Evolutionary conservation across 2,888 invertebrate genomes (phyloP), one percentile per base, ranked within the genome.

Genomic region (Erebia epiphron): DNA sequence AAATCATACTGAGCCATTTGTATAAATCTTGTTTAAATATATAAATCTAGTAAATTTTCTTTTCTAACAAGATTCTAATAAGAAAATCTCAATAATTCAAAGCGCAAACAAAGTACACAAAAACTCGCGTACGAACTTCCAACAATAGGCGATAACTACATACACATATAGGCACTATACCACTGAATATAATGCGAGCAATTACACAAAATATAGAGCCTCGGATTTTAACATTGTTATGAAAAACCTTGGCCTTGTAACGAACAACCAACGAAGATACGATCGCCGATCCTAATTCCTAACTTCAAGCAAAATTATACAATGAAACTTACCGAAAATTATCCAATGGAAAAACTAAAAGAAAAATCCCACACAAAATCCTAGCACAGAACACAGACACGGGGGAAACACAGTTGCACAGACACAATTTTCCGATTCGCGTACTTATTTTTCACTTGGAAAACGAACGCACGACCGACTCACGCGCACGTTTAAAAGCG

Each of bases 401-500:
- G 61, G 64, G 57, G 52, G 68, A 58, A 50, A 66, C 75, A 76
- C 70, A 73, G 61, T n/a, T 71, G 52, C 72, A 73, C 73, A 71
- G 50, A 69, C 69, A 74, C 75, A 75, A 75, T 71, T 74, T 69
- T 67, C 68, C 74, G 69, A 69, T 73, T 70, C 73, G 69, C 74
- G 75, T 76, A 74, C 65, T 69, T 69, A 64, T 73, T 68, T 71
- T 75, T 62, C 43, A 9, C 46, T 41, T n/a, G 11, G 14, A 52
- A 69, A 56, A 43, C 70, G 74, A 71, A 71, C 80, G 82, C 79
- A 79, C 90, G 83, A 77, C 83, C 86, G 75, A 79, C 87, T 87
- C 87, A 73, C 70, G 87, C 91, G 90, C 91, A 85, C 75, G 86
- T 79, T 82, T 72, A 73, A 68, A 79, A 79, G 83, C 79, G 87